These are phyloP conservation scores for Aphaenogaster floridana DNA, from an alignment of 1,140 invertebrate genomes.

Conservation along the genomic window DNA sequence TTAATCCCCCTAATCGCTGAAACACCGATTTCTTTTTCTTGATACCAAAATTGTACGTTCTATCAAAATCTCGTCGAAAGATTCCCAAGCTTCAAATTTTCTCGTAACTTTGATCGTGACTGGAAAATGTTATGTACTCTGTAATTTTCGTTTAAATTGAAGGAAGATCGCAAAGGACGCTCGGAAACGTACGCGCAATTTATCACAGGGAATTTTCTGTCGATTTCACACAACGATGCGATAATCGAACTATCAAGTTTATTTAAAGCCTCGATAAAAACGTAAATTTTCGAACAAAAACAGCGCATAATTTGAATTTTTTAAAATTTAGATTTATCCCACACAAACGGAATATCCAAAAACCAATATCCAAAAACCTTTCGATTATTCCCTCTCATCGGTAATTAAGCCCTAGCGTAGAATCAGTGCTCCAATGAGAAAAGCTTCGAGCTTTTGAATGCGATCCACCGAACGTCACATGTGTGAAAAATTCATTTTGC, in stretches of 20 bases:
- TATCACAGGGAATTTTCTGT: background rate
- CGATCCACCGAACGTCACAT: background rate
- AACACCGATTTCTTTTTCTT: background rate
- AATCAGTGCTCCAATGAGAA: background rate
- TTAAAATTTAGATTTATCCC: background rate
- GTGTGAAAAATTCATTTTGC: background rate
- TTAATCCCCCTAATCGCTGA: background rate
- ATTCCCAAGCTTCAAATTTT: background rate
- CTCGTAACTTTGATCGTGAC: background rate
- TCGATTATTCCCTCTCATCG: background rate
- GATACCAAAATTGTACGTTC: background rate
- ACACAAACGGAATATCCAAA: background rate
- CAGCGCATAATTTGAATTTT: background rate
- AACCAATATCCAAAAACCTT: background rate
- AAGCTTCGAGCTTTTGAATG: background rate
- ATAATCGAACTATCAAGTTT: conserved; percentile 12
- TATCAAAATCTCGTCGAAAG: background rate
- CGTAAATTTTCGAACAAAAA: background rate
- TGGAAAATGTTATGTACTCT: background rate
- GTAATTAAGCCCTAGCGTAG: background rate
- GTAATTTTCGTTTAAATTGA: background rate
- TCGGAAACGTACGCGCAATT: background rate
- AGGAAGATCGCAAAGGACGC: background rate
- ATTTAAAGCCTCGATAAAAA: background rate
- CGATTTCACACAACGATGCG: background rate